A percentile compares a stretch with the other conserved stretches of the same genome.
Conservation (phyloP, 2,888 invertebrate species). For the Tridacna crocea region DNA sequence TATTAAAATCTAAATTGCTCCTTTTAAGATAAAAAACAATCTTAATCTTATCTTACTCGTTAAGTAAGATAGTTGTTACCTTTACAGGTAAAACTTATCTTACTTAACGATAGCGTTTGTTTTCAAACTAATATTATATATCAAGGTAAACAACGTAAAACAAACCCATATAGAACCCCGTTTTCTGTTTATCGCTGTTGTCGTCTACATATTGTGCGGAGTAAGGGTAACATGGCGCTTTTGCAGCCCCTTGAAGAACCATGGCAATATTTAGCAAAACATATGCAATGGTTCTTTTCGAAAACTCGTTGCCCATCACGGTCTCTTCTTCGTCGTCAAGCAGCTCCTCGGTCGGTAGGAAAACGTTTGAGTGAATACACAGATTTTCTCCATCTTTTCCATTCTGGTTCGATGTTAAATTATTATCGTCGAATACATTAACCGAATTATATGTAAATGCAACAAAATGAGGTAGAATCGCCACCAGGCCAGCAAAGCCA, state of each 20-base stretch:
- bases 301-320: not conserved
- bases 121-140: too few species aligned
- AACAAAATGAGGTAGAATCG: constrained; percentile 59
- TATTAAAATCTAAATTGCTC: too few species aligned
- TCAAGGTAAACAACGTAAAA: not conserved
- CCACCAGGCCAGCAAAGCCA: constrained; percentile 48
- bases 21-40: too few species aligned
- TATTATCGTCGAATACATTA: not conserved
- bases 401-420: not conserved
- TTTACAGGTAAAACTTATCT: too few species aligned
- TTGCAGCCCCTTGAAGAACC: constrained; percentile 59
- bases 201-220: constrained; percentile 63
- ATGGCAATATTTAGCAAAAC: constrained; percentile 47
- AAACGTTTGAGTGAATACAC: not conserved
- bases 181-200: constrained; percentile 57
- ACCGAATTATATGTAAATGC: constrained; percentile 29
- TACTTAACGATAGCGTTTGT: too few species aligned
- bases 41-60: too few species aligned
- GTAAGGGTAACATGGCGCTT: constrained; percentile 64
- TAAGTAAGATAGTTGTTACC: too few species aligned
- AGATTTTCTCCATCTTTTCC: not conserved
- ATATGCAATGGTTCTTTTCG: constrained; percentile 48
- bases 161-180: constrained; percentile 63
- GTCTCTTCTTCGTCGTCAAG: not conserved
- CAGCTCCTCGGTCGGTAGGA: not conserved